Base-by-base conservation (phyloP, 2,797 vertebrate species). In the Bovichtus diacanthus region DNA sequence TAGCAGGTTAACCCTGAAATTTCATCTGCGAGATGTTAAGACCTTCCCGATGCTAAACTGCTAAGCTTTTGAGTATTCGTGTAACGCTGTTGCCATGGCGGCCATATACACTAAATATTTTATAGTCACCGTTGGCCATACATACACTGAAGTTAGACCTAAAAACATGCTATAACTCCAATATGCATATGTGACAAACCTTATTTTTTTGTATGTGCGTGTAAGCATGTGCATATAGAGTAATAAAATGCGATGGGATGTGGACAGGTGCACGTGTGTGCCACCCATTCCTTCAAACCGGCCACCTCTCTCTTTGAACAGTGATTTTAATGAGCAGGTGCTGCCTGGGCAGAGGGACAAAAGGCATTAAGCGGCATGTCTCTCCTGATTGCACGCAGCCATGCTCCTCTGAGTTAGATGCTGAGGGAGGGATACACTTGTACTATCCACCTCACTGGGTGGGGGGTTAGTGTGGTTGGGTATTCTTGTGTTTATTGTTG, bases 281-380 rank as follows among this genome's bases (percentile, higher is more conserved):
- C 46, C 83, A 65, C 38, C 59, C 49, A 34, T 61, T 76, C 60
- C 69, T 62, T 39, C 76, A 78, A 78, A 70, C 39, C 18, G 41
- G 50, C 71, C 63, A 54, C 25, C 53, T 75, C 36, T 75, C 21
- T 19, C 62, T 81, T 36, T 70, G 77, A 89, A 70, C 63, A 9
- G 38, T 60, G 64, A 60, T 83, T 90, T 87, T 87, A 86, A 91
- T 89, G 87, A 91, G 88, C 84, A 85, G 85, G 77, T 87, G 87
- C 79, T 34, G 31, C 31, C 31, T 78, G 50, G 62, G 73, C 78
- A 74, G 43, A 49, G 68, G 76, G 73, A 87, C 82, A 82, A 82
- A 81, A 79, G 74, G 56, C 68, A 63, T 50, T 71, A 67, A 76
- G 70, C 73, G 76, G 80, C 78, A 76, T 56, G 7, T 84, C 50